Base-by-base conservation (phyloP, 2,797 vertebrate genomes). In the Cercopithecus mitis region DNA sequence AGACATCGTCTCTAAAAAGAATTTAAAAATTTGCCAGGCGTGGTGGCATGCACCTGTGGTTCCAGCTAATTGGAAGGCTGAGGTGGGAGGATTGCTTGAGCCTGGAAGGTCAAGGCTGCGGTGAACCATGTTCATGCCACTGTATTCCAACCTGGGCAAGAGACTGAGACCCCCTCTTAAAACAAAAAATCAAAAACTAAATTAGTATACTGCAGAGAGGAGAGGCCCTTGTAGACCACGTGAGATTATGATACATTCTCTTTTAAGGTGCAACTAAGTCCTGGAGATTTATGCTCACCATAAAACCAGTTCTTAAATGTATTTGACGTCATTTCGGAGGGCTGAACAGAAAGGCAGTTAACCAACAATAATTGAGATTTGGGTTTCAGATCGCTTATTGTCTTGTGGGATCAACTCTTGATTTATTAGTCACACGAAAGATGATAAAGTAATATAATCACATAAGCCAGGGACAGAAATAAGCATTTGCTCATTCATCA, bases 381-480 rank as follows among this genome's bases (percentile, higher is more conserved):
- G 25, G 8, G 39, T 82, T 97, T 97, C 86, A 88, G 43, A 61
- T 81, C 27, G 4, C 92, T 96, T 96, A 70, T 82, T 14, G 15
- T 82, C 17, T 81, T 95, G 64, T 90, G 24, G 47, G 84, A 81
- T 92, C 90, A 96, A 84, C 79, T 97, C 27, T 90, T 96, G 64
- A 94, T 96, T 97, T 97, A 88, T 95, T 94, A 94, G 57, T 11
- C 64, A 92, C 36, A 77, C 39, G 64, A 89, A 96, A 85, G 36
- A 79, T 94, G 57, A 50, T 95, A 93, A 91, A 76, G 84, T 95
- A 82, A 89, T 57, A 76, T 70, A 88, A 93, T 95, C 72, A 84
- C 39, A 61, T 70, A 77, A 95, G 14, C 39, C 86, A 90, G 33
- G 58, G 73, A 94, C 30, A 88, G 86, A 92, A 76, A 80, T 80